A percentile compares a stretch with the other conserved stretches of the same genome.
Conservation (phyloP, 2,113 vertebrate genomes). For the Pseudorhombus dupliciocellatus region DNA sequence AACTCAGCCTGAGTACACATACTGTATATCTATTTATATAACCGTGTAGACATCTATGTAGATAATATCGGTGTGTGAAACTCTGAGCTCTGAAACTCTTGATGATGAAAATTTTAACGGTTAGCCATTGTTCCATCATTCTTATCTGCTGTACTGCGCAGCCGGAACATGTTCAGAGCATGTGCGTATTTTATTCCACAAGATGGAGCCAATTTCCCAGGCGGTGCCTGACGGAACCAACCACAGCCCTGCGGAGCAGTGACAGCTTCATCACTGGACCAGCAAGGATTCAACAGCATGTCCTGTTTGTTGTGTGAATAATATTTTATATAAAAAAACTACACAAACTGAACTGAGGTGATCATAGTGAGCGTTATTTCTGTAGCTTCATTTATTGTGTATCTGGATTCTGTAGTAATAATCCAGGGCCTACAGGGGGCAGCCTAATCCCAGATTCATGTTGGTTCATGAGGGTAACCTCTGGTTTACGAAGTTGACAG, state of each 20-base stretch:
- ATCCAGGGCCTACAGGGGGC: slow-evolving; percentile 23
- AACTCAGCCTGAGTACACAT: slow-evolving; percentile 65
- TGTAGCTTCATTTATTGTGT: background rate
- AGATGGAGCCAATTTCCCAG: slow-evolving; percentile 43
- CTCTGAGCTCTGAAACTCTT: background rate
- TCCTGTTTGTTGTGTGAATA: background rate
- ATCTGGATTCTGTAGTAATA: slow-evolving; percentile 14
- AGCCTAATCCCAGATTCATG: slow-evolving; percentile 3
- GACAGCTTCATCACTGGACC: background rate
- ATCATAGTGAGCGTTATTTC: background rate
- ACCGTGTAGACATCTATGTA: background rate
- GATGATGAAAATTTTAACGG: background rate
- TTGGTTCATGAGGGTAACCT: too few species aligned
- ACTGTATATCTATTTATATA: too few species aligned
- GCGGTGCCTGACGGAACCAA: background rate
- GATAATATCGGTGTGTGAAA: background rate
- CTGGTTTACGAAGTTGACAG: background rate
- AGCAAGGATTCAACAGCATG: background rate
- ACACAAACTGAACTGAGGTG: background rate
- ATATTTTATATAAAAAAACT: too few species aligned
- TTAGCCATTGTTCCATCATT: background rate
- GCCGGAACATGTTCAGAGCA: background rate
- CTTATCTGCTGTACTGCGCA: background rate
- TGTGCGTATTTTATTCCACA: slow-evolving; percentile 25
- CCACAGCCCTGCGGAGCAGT: background rate